Conservation (phyloP, 1,140 invertebrate genomes). For the Pentalonia nigronervosa region DNA sequence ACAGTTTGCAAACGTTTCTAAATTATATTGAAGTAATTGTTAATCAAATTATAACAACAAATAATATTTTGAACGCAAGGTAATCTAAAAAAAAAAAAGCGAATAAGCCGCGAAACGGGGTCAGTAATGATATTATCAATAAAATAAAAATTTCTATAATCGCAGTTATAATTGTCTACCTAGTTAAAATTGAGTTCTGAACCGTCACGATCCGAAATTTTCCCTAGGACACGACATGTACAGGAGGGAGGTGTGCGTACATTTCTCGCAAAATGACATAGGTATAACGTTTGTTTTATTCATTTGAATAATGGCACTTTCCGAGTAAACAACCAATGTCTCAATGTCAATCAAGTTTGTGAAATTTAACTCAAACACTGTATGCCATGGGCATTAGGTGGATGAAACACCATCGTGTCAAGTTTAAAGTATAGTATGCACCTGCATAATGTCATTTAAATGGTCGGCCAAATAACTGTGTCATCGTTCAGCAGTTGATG, state of each 20-base stretch:
- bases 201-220: background rate
- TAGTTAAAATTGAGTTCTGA: background rate
- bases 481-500: background rate
- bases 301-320: background rate
- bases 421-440: background rate
- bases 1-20: background rate
- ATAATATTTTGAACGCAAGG: background rate
- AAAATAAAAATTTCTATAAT: background rate
- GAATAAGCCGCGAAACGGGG: background rate
- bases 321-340: background rate
- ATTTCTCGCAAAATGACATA: no score
- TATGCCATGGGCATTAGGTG: background rate
- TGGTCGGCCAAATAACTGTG: background rate
- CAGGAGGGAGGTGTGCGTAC: no score
- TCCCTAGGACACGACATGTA: background rate
- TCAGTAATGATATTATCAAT: background rate
- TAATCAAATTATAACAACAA: background rate
- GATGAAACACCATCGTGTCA: background rate
- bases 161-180: background rate
- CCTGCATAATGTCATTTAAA: background rate
- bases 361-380: background rate
- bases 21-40: background rate
- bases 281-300: background rate
- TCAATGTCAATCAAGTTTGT: background rate
- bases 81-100: background rate